These are phyloP conservation scores for Sciurus niger DNA, from an alignment of 2,113 vertebrate species.

Conservation along the genomic window DNA sequence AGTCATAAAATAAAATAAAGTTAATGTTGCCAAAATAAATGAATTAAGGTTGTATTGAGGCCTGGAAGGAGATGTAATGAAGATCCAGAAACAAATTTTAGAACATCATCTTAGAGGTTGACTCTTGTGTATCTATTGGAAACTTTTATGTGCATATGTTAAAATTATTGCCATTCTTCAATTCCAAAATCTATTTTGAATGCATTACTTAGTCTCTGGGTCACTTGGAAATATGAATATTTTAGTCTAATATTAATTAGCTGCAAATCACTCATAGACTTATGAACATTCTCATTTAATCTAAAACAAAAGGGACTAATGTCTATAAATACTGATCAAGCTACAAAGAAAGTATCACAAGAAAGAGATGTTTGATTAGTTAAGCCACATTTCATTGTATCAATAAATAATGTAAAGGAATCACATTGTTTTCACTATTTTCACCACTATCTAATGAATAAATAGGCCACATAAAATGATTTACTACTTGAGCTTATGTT, in stretches of 20 bases:
- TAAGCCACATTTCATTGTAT: neutral
- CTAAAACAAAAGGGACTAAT: conserved; percentile 4
- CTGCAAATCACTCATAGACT: neutral
- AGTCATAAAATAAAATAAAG: neutral
- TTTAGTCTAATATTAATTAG: neutral
- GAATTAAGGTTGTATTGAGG: neutral
- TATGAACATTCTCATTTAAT: neutral
- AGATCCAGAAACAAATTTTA: neutral
- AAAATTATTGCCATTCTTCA: neutral
- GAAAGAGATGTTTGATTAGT: neutral
- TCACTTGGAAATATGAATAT: neutral
- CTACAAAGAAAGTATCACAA: neutral
- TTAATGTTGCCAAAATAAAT: neutral
- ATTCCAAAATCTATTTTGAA: neutral
- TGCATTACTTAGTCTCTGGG: neutral
- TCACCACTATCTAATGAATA: neutral
- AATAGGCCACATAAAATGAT: neutral
- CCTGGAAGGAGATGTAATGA: neutral
- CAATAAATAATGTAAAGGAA: neutral
- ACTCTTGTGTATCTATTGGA: neutral
- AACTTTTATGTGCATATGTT: neutral
- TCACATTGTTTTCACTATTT: neutral
- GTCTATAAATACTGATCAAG: neutral
- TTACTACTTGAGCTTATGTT: neutral
- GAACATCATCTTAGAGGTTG: neutral